These are phyloP conservation scores for Orchestes rusci DNA, from an alignment of 2,888 invertebrate species.

Conservation along the genomic window DNA sequence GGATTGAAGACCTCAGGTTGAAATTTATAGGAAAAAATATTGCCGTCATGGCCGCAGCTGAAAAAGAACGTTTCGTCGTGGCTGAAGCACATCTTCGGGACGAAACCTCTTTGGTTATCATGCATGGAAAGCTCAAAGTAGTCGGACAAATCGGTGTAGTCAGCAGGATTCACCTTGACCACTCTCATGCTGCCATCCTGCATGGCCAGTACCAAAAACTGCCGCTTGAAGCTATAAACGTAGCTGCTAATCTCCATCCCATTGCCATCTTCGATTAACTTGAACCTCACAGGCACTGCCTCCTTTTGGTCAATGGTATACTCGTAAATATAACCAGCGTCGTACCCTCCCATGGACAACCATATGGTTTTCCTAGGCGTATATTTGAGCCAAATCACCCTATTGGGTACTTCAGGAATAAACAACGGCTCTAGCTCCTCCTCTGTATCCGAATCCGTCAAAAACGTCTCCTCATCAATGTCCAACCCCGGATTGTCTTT, in stretches of 20 bases:
- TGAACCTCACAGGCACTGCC: slow-evolving; percentile 42
- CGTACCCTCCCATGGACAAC: slow-evolving; percentile 56
- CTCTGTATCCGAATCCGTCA: slow-evolving; percentile 52
- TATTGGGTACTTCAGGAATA: slow-evolving; percentile 52
- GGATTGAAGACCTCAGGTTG: slow-evolving; percentile 41
- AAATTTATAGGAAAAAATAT: slow-evolving; percentile 63
- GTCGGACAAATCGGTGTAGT: slow-evolving; percentile 53
- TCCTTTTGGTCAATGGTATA: slow-evolving; percentile 45
- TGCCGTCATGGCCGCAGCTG: slow-evolving; percentile 66
- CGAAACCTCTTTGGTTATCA: slow-evolving; percentile 60
- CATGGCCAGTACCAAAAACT: slow-evolving; percentile 54
- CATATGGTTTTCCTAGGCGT: slow-evolving; percentile 49
- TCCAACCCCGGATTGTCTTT: slow-evolving; percentile 53
- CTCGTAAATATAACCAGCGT: slow-evolving; percentile 62
- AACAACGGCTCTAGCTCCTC: slow-evolving; percentile 49
- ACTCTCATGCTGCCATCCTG: slow-evolving; percentile 55
- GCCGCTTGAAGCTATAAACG: slow-evolving; percentile 44
- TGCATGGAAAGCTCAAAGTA: slow-evolving; percentile 55
- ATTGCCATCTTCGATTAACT: slow-evolving; percentile 47
- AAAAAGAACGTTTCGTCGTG: slow-evolving; percentile 51
- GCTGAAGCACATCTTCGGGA: slow-evolving; percentile 58
- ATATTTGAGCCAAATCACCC: slow-evolving; percentile 52
- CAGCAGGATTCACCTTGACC: slow-evolving; percentile 44
- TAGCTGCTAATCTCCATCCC: slow-evolving; percentile 53
- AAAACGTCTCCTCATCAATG: slow-evolving; percentile 52